phyloP scores from a whole-genome alignment of 2,797 vertebrate genomes.

The Amblyopsis hoosieri region DNA sequence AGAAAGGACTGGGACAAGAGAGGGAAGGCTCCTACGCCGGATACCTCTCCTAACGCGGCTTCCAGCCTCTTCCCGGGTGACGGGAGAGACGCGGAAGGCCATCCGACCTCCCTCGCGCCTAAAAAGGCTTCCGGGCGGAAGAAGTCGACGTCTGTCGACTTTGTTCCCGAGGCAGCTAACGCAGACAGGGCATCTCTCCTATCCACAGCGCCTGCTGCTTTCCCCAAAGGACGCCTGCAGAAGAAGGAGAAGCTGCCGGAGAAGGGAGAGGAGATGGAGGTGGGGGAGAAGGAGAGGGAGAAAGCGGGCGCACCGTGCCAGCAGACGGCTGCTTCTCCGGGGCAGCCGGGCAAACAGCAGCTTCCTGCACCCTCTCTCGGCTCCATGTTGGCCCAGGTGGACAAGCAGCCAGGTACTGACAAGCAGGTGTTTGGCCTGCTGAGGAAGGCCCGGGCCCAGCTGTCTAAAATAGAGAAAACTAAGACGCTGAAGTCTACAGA shows the following conservation, averaged over 20 bases:
- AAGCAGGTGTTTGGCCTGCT: constrained; percentile 92
- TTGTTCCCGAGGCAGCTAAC: constrained; percentile 72
- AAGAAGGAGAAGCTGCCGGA: constrained; percentile 86
- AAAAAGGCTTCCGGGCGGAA: constrained; percentile 89
- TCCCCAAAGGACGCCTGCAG: constrained; percentile 80
- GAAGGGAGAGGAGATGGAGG: constrained; percentile 80
- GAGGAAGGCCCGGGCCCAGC: constrained; percentile 95
- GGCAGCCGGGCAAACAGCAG: constrained; percentile 82
- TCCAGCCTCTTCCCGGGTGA: constrained; percentile 81
- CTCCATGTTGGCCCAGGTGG: constrained; percentile 89
- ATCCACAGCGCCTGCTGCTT: constrained; percentile 46
- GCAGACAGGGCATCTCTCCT: constrained; percentile 74
- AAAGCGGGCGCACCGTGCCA: constrained; percentile 66
- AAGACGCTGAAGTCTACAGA: constrained; percentile 90
- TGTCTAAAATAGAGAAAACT: constrained; percentile 96
- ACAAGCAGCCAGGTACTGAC: constrained; percentile 93
- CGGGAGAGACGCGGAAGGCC: constrained; percentile 85
- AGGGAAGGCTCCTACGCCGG: constrained; percentile 84
- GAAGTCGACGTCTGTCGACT: constrained; percentile 80
- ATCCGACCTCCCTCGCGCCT: constrained; percentile 74
- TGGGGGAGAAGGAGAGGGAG: constrained; percentile 79
- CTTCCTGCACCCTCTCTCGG: constrained; percentile 86
- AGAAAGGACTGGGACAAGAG: constrained; percentile 88
- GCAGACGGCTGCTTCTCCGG: constrained; percentile 59
- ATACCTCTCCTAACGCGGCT: constrained; percentile 80